Evolutionary conservation across 1,140 invertebrate genomes (phyloP), one percentile per base, ranked within the genome.

Genomic region (Drosophila jambulina): DNA sequence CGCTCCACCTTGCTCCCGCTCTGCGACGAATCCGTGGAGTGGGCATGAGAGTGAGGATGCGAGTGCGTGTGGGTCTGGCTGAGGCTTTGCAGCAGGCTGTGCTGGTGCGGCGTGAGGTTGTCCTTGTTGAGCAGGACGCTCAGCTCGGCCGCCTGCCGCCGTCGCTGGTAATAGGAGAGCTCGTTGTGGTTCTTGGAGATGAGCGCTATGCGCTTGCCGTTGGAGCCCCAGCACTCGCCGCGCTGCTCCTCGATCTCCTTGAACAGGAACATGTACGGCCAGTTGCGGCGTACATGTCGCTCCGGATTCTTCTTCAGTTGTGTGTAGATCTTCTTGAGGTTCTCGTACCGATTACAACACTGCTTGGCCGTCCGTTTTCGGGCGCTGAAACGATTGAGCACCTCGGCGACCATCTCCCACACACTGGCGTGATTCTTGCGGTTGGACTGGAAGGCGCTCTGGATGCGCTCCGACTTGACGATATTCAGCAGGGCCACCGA

Each of bases 231-330:
- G 78, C 90, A 92, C 42, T 92, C 91, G 56, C 91, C 91, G 17
- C 91, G 84, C 45, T 92, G 91, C 69, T 92, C 91, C 62, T 92
- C 91, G 61, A 92, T 92, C 75, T 92, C 91, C 58, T 92, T 91
- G 68, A 92, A 92, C 9, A 92, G 78, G 48, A 92, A 92, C 91
- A 92, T 92, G 43, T 92, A 92, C 8, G 91, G 91, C 91, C 91
- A 92, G 56, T 92, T 92, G 36, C 91, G 84, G 5, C 91, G 90
- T 15, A 92, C 91, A 71, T 92, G 91, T 2, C 87, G 79, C 25
- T 92, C 91, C 8, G 91, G 91, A 67, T 92, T 92, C 77, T 92
- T 92, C 45, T 92, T 92, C 4, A 92, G 68, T 53, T 92, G 91
- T 10, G 91, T 92, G 59, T 92, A 92, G 43, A 92, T 92, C 69